These are phyloP conservation scores for Ochlodes sylvanus DNA, from an alignment of 2,888 invertebrate species.

Conservation along the genomic window DNA sequence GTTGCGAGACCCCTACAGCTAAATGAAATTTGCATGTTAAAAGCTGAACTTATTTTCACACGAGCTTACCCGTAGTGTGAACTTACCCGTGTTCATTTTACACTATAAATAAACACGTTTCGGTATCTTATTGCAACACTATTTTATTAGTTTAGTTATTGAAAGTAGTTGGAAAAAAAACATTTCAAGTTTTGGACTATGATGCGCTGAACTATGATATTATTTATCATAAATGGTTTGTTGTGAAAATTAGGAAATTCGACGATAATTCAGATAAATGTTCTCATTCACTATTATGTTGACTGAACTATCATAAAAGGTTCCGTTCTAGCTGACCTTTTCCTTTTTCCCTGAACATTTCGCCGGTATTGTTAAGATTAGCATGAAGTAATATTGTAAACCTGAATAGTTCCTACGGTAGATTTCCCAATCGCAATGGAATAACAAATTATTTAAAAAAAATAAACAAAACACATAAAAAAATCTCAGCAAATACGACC, in stretches of 20 bases:
- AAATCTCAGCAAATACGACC: constrained; percentile 30
- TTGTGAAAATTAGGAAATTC: too few species aligned
- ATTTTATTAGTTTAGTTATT: too few species aligned
- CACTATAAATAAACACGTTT: too few species aligned
- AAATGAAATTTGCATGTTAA: constrained; percentile 60
- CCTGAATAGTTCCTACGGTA: constrained; percentile 6
- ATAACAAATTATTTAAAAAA: constrained; percentile 6
- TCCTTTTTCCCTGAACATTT: neutral
- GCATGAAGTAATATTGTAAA: constrained; percentile 6
- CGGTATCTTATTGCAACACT: too few species aligned
- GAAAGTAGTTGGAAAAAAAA: too few species aligned
- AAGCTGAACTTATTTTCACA: constrained; percentile 39
- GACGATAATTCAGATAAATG: too few species aligned
- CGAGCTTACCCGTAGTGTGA: neutral
- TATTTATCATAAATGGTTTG: too few species aligned
- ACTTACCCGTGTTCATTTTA: too few species aligned
- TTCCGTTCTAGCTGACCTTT: neutral
- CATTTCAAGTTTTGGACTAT: too few species aligned
- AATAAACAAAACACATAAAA: constrained; percentile 27
- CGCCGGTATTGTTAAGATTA: neutral
- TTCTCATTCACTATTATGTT: too few species aligned
- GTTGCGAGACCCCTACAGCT: constrained; percentile 52
- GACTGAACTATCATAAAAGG: neutral
- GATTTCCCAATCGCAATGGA: neutral
- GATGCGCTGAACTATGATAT: too few species aligned